phyloP scores from a whole-genome alignment of 2,113 vertebrate species.

The Ciconia maguari region DNA sequence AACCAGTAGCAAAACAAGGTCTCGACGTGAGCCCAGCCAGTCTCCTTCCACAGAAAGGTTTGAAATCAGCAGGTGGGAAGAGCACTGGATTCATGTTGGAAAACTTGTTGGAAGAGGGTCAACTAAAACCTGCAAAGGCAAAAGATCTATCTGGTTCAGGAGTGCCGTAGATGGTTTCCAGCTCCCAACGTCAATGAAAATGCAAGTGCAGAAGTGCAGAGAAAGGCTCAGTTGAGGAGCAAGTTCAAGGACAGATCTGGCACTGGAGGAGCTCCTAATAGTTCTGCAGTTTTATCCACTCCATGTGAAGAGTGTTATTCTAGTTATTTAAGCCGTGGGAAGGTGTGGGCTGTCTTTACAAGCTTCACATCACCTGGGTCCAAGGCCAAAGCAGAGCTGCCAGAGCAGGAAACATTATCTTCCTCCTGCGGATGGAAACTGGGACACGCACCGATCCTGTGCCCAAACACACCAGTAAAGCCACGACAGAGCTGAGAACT shows the following conservation, averaged over 20 bases:
- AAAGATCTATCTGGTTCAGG: background rate
- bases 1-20: background rate
- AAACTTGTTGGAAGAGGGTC: background rate
- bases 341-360: background rate
- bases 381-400: background rate
- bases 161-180: background rate
- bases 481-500: background rate
- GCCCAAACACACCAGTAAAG: background rate
- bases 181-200: background rate
- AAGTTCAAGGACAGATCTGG: background rate
- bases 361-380: background rate
- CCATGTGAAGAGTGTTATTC: background rate
- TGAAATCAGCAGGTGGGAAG: background rate
- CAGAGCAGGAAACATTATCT: slow-evolving; percentile 1
- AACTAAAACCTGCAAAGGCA: background rate
- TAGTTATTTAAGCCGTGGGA: background rate
- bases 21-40: background rate
- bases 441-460: background rate
- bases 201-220: background rate
- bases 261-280: background rate
- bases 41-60: background rate
- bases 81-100: background rate
- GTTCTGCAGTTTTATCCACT: background rate
- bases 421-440: background rate
- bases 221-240: background rate